Evolutionary conservation across 30 jellyfish, hydroid and myxozoan genomes (phyloP).

Genomic region (Mastigias papua): DNA sequence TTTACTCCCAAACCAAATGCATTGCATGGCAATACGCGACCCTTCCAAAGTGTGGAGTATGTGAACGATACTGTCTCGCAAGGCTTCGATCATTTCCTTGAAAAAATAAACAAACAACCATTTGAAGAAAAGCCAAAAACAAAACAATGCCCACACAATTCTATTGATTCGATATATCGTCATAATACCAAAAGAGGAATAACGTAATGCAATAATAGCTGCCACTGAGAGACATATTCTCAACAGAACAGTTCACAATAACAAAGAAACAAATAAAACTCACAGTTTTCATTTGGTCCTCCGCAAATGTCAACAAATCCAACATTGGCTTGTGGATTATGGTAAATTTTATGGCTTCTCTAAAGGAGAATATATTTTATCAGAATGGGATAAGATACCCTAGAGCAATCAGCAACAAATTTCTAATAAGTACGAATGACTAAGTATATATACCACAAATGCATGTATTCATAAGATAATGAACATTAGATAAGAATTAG

Average conservation of each 20-base stretch:
- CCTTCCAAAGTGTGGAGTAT: conserved; percentile 92
- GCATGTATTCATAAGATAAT: too few relatives aligned
- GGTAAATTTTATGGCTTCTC: conserved; percentile 78
- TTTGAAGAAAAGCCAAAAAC: too few relatives aligned
- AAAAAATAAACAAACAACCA: neutral
- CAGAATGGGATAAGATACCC: neutral
- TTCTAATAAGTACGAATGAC: too few relatives aligned
- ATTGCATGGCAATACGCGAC: conserved; percentile 83
- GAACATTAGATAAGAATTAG: too few relatives aligned
- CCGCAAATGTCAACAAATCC: conserved; percentile 78
- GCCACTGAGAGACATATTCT: too few relatives aligned
- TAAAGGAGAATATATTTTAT: neutral
- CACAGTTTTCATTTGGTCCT: conserved; percentile 59
- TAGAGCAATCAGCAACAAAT: neutral
- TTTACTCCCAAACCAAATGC: conserved; percentile 88
- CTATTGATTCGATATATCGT: too few relatives aligned
- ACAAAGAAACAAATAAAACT: neutral
- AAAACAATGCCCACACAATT: too few relatives aligned
- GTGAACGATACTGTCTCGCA: conserved; percentile 74
- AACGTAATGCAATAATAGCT: too few relatives aligned
- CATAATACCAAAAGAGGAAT: too few relatives aligned
- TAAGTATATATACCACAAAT: too few relatives aligned
- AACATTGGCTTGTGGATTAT: conserved; percentile 79
- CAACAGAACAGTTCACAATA: too few relatives aligned
- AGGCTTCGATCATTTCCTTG: conserved; percentile 82